Evolutionary conservation across 2,797 vertebrate genomes (phyloP).

Genomic region (Paedocypris micromegethes): DNA sequence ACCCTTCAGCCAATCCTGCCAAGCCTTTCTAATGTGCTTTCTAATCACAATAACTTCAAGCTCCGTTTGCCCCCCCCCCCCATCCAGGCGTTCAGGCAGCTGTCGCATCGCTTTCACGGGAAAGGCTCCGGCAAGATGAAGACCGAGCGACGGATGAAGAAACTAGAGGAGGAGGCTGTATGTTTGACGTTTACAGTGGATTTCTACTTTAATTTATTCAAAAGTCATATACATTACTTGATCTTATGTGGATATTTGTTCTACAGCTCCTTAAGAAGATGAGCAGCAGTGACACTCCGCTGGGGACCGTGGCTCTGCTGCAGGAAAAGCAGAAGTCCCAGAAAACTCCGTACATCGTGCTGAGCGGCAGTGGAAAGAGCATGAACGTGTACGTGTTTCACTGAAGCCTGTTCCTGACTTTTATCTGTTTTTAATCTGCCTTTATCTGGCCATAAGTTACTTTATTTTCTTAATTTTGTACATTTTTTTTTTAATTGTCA

Average conservation of each 20-base stretch:
- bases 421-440: background rate
- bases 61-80: background rate
- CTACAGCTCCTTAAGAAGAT: constrained; percentile 87
- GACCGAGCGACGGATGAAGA: constrained; percentile 90
- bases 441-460: background rate
- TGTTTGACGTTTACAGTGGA: constrained; percentile 30
- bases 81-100: constrained; percentile 81
- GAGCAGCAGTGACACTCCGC: constrained; percentile 90
- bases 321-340: constrained; percentile 95
- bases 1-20: too few relatives aligned
- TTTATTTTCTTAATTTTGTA: too few relatives aligned
- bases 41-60: background rate
- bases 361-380: constrained; percentile 91
- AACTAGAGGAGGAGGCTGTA: constrained; percentile 85
- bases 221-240: too few relatives aligned
- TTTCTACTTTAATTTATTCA: too few relatives aligned
- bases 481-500: too few relatives aligned
- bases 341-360: constrained; percentile 90
- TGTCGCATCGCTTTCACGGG: constrained; percentile 88
- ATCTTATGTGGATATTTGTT: too few relatives aligned
- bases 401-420: background rate
- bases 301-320: constrained; percentile 86
- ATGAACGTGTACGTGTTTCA: constrained; percentile 81
- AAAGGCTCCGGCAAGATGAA: constrained; percentile 96
- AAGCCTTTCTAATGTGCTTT: background rate